A percentile compares a stretch with the other conserved stretches of the same genome.
These are phyloP conservation scores for Enteromius trimaculatus DNA, from an alignment of 2,797 vertebrate species.

Conservation along the genomic window DNA sequence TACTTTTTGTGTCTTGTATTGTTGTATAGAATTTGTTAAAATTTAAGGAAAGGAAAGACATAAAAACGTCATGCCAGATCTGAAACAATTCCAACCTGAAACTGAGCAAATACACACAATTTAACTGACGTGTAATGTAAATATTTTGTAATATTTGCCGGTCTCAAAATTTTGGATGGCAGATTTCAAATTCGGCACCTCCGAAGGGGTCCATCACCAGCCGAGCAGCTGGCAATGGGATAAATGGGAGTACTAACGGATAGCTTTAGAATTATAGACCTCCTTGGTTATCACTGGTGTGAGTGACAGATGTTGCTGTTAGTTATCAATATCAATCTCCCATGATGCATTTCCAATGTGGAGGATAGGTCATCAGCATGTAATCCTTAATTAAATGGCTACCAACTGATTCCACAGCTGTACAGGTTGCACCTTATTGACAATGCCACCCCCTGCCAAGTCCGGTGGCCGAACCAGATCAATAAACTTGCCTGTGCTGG, in stretches of 20 bases:
- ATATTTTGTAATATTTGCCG: not conserved
- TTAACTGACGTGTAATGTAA: not conserved
- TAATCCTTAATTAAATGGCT: conserved; percentile 55
- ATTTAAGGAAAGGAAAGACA: not conserved
- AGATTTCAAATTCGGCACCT: not conserved
- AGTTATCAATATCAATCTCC: conserved; percentile 53
- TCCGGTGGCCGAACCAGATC: conserved; percentile 42
- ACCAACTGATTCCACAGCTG: conserved; percentile 69
- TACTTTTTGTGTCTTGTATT: not conserved
- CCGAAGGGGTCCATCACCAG: not conserved
- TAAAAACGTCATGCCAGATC: not conserved
- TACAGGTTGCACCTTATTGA: conserved; percentile 48
- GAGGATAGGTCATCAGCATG: conserved; percentile 50
- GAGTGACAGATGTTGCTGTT: conserved; percentile 47
- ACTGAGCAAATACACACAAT: not conserved
- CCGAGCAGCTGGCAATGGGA: not conserved
- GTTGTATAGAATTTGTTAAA: not conserved
- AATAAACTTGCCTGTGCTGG: conserved; percentile 38
- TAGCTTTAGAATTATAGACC: conserved; percentile 49
- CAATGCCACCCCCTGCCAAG: conserved; percentile 28
- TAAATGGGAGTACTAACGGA: not conserved
- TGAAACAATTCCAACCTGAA: not conserved
- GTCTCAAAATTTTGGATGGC: not conserved
- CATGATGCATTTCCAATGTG: conserved; percentile 54
- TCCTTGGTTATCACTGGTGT: conserved; percentile 41